phyloP scores from a whole-genome alignment of 2,797 vertebrate genomes.

The Chaetodon trifasciatus region DNA sequence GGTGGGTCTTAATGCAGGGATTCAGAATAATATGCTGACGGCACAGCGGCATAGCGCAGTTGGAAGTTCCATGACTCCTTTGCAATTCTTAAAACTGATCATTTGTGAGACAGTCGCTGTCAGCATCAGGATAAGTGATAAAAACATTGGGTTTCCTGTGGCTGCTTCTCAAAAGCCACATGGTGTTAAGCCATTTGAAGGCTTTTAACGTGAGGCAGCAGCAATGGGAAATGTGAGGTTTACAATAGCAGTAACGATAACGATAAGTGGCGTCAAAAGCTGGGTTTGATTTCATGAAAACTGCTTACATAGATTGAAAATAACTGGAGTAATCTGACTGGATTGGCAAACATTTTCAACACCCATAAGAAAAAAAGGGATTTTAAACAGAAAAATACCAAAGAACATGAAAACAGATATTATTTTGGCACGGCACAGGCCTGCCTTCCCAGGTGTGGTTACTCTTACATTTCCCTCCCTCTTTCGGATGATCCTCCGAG shows the following conservation, averaged over 20 bases:
- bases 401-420: neutral
- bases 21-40: no score
- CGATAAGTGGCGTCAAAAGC: neutral
- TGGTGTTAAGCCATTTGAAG: neutral
- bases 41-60: no score
- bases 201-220: neutral
- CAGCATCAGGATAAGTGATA: neutral
- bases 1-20: no score
- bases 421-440: conserved; percentile 6
- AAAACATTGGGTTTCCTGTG: neutral
- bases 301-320: neutral
- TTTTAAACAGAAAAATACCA: neutral
- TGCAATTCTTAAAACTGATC: neutral
- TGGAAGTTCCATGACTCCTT: no score
- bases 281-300: neutral
- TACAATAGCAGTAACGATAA: neutral
- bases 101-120: neutral
- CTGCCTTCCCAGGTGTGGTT: conserved; percentile 36
- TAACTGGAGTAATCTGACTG: neutral
- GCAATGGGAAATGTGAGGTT: neutral
- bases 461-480: conserved; percentile 30
- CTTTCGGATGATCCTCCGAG: conserved; percentile 41
- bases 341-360: neutral
- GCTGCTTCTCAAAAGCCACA: neutral
- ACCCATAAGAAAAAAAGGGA: neutral